These are phyloP conservation scores for Drosophila kohkoa DNA, from an alignment of 1,140 invertebrate genomes.

Conservation along the genomic window DNA sequence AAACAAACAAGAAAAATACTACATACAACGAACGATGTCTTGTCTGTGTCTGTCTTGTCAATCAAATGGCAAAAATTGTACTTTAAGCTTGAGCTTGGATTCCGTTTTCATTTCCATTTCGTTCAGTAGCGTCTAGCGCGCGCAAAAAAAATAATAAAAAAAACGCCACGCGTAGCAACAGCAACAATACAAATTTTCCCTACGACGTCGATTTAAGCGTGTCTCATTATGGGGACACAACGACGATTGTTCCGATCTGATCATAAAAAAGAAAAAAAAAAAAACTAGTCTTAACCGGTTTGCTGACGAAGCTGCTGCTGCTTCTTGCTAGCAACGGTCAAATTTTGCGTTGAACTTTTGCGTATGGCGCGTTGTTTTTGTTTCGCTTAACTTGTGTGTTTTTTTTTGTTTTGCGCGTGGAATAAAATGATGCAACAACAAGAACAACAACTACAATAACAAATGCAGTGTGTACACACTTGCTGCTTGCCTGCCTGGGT, in stretches of 20 bases:
- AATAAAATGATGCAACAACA: constrained; percentile 41
- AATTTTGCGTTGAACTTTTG: constrained; percentile 41
- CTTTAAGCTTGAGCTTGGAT: constrained; percentile 61
- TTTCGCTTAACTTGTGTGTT: background rate
- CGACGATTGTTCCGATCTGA: constrained; percentile 11
- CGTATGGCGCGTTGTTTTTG: constrained; percentile 31
- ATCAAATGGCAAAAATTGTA: constrained; percentile 63
- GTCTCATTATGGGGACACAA: constrained; percentile 23
- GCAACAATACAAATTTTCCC: constrained; percentile 38
- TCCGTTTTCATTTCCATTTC: constrained; percentile 64
- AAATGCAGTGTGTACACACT: constrained; percentile 20
- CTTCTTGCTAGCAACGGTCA: constrained; percentile 26
- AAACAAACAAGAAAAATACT: too few species aligned
- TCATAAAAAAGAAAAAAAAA: constrained; percentile 10
- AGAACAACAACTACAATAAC: constrained; percentile 7
- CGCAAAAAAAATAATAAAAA: constrained; percentile 9
- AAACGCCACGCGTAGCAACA: constrained; percentile 62
- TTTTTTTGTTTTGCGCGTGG: constrained; percentile 10
- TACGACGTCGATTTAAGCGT: constrained; percentile 12
- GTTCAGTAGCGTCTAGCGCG: constrained; percentile 31
- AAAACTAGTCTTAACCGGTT: constrained; percentile 42
- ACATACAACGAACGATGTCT: background rate
- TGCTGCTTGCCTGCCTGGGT: constrained; percentile 6
- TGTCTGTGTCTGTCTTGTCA: constrained; percentile 42
- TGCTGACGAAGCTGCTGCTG: constrained; percentile 4